A percentile compares a stretch with the other conserved stretches of the same genome.
Conservation (phyloP, 2,888 invertebrate genomes). For the Sesia apiformis region DNA sequence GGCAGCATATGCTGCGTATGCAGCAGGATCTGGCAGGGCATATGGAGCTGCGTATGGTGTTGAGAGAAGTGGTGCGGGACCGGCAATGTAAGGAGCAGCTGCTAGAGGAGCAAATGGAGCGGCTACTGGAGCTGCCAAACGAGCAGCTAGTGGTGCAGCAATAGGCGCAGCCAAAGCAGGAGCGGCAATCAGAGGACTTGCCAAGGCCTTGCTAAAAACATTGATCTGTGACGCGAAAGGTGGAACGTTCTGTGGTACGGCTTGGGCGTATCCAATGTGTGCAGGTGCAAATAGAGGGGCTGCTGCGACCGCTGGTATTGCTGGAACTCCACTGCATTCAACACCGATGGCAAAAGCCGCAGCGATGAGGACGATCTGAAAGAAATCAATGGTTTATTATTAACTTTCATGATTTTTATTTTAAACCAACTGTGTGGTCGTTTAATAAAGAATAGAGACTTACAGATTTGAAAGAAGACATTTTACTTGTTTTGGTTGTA, state of each 20-base stretch:
- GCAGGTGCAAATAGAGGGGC: constrained; percentile 69
- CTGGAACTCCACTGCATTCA: constrained; percentile 41
- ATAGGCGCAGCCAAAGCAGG: constrained; percentile 11
- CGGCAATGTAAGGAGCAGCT: constrained; percentile 12
- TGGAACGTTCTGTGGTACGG: constrained; percentile 76
- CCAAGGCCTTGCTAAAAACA: constrained; percentile 59
- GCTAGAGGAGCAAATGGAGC: constrained; percentile 26
- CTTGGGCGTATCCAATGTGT: constrained; percentile 71
- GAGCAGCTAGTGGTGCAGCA: constrained; percentile 17
- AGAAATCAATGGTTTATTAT: constrained; percentile 11
- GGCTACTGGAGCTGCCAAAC: constrained; percentile 18
- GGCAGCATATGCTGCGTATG: constrained; percentile 11
- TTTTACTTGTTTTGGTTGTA: constrained; percentile 49
- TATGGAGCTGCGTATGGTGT: constrained; percentile 12
- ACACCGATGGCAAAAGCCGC: constrained; percentile 44
- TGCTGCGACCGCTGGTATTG: constrained; percentile 40
- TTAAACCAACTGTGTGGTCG: background rate
- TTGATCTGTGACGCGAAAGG: constrained; percentile 77
- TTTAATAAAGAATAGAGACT: constrained; percentile 16
- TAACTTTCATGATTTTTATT: background rate
- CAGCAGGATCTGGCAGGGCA: constrained; percentile 13
- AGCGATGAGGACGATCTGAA: constrained; percentile 60
- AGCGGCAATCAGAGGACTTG: constrained; percentile 45
- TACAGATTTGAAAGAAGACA: constrained; percentile 70
- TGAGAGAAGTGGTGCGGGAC: constrained; percentile 20